phyloP scores from a whole-genome alignment of 1,140 invertebrate genomes.

The Ceratosolen solmsi region DNA sequence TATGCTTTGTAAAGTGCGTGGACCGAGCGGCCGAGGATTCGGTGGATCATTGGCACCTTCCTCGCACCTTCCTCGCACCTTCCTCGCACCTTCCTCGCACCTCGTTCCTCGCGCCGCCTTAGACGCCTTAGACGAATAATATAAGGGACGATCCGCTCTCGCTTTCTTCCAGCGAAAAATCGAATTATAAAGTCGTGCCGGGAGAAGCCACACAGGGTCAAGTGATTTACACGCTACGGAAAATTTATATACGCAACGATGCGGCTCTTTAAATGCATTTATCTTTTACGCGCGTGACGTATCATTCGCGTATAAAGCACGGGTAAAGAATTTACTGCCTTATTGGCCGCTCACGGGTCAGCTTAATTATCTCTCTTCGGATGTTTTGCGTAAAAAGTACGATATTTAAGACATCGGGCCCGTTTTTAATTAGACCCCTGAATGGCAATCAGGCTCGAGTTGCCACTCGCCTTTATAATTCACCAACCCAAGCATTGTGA shows the following conservation, averaged over 20 bases:
- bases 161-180: conserved; percentile 39
- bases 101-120: no score
- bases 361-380: conserved; percentile 20
- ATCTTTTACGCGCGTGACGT: conserved; percentile 23
- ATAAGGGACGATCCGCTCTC: neutral
- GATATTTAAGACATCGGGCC: neutral
- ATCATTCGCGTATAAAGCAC: conserved; percentile 8
- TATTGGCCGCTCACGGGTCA: conserved; percentile 25
- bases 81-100: neutral
- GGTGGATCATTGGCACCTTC: conserved; percentile 7
- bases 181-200: conserved; percentile 35
- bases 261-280: conserved; percentile 30
- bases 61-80: neutral
- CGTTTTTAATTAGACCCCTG: neutral
- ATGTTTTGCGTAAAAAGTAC: neutral
- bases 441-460: neutral
- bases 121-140: neutral
- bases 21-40: neutral
- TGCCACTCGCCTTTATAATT: neutral
- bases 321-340: conserved; percentile 34
- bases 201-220: neutral
- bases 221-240: conserved; percentile 45
- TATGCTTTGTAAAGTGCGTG: neutral
- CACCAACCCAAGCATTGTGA: neutral
- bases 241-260: conserved; percentile 39